A percentile compares a stretch with the other conserved stretches of the same genome.
These are phyloP conservation scores for Octomys mimax DNA, from an alignment of 2,797 vertebrate genomes.

Conservation along the genomic window DNA sequence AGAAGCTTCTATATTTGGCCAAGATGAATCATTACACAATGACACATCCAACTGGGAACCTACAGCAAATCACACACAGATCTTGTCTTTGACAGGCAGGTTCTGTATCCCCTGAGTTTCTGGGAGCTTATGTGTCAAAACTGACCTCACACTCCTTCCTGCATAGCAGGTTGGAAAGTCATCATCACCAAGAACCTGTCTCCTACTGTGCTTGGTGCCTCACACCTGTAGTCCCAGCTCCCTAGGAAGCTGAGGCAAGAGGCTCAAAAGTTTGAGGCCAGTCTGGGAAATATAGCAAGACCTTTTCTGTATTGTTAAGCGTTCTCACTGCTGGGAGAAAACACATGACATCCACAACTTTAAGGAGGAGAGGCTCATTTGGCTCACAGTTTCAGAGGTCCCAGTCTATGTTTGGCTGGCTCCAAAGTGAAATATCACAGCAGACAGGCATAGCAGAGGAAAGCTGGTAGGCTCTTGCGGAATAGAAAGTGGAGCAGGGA, in stretches of 20 bases:
- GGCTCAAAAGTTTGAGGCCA: background rate
- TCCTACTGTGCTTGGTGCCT: background rate
- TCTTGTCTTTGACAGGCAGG: background rate
- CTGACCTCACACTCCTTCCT: background rate
- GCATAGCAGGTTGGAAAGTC: background rate
- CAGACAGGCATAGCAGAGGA: background rate
- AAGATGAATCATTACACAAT: constrained; percentile 53
- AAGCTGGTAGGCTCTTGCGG: background rate
- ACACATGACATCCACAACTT: background rate
- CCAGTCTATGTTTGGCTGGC: background rate
- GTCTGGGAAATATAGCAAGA: background rate
- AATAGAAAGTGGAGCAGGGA: background rate
- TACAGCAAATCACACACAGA: constrained; percentile 11
- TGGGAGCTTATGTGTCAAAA: background rate
- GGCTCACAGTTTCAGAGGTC: background rate
- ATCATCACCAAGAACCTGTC: background rate
- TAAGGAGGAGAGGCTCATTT: background rate
- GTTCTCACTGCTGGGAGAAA: background rate
- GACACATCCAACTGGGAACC: constrained; percentile 42
- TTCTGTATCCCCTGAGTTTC: background rate
- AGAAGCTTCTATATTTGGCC: constrained; percentile 34
- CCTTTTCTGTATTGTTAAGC: background rate
- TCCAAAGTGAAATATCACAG: background rate
- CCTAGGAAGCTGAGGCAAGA: background rate
- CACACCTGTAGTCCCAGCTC: background rate